These are phyloP conservation scores for Chirona hameri DNA, from an alignment of 2,888 invertebrate genomes.

Conservation along the genomic window DNA sequence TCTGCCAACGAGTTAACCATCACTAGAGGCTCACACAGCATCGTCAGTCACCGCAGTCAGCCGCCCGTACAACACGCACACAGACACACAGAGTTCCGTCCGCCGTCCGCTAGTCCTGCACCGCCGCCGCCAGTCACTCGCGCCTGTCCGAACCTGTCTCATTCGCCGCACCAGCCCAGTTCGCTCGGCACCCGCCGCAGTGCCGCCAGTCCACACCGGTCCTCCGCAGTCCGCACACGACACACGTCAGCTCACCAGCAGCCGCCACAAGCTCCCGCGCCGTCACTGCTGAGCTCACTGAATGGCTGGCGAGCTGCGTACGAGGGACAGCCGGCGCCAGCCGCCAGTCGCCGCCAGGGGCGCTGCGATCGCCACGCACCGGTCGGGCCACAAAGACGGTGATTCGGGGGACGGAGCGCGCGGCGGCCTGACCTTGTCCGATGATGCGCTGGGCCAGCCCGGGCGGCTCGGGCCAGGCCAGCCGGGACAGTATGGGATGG, in stretches of 20 bases:
- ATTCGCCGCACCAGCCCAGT: not conserved
- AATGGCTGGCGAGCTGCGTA: not conserved
- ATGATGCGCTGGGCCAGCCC: too few species aligned
- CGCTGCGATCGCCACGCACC: not conserved
- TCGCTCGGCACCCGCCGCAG: not conserved
- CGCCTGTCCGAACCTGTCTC: not conserved
- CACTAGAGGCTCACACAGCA: not conserved
- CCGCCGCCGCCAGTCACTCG: not conserved
- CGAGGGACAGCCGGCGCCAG: not conserved
- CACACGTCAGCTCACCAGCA: not conserved
- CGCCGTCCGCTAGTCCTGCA: not conserved
- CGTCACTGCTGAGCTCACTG: not conserved
- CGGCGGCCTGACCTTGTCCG: too few species aligned
- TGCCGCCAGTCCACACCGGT: too few species aligned
- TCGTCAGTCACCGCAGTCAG: not conserved
- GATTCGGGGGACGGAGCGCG: too few species aligned
- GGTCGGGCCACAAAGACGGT: not conserved
- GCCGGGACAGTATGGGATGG: too few species aligned
- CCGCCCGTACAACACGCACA: too few species aligned
- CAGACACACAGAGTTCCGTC: not conserved
- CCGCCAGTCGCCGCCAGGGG: conserved; percentile 3
- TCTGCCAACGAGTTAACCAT: conserved; percentile 39
- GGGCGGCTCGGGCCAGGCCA: too few species aligned
- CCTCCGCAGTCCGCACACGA: not conserved
- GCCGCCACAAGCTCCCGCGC: not conserved